phyloP scores from a whole-genome alignment of 2,797 vertebrate species.

The Loriculus beryllinus region DNA sequence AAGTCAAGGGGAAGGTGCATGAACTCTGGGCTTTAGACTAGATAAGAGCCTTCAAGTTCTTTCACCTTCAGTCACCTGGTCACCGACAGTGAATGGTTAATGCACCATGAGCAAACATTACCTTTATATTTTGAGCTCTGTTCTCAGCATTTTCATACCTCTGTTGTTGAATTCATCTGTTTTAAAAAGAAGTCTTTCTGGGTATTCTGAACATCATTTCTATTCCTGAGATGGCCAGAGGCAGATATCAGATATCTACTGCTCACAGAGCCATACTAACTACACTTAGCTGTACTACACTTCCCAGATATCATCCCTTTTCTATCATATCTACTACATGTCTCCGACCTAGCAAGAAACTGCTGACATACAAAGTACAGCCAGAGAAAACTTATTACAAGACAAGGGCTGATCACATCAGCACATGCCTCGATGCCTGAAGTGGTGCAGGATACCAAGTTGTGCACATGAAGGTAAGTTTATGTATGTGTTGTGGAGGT shows the following conservation, averaged over 20 bases:
- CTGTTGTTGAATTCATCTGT: rapidly evolving
- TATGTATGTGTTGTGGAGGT: rapidly evolving
- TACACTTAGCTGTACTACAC: neutral
- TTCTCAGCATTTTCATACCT: neutral
- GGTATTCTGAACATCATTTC: neutral
- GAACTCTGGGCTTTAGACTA: neutral
- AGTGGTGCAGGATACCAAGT: neutral
- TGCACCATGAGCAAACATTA: neutral
- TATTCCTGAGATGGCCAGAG: neutral
- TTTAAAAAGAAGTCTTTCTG: neutral
- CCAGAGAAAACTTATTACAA: neutral
- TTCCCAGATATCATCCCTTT: neutral
- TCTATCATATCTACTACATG: rapidly evolving
- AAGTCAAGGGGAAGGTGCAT: neutral
- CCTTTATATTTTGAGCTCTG: neutral
- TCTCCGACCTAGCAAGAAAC: neutral
- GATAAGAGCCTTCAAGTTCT: neutral
- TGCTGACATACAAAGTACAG: neutral
- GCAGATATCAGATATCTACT: rapidly evolving
- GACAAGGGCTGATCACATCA: neutral
- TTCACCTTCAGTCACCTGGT: neutral
- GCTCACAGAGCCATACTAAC: neutral
- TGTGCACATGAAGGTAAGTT: rapidly evolving
- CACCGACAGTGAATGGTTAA: neutral
- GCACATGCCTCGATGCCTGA: rapidly evolving